Conservation (phyloP, 2,888 invertebrate genomes). For the Rapana venosa region DNA sequence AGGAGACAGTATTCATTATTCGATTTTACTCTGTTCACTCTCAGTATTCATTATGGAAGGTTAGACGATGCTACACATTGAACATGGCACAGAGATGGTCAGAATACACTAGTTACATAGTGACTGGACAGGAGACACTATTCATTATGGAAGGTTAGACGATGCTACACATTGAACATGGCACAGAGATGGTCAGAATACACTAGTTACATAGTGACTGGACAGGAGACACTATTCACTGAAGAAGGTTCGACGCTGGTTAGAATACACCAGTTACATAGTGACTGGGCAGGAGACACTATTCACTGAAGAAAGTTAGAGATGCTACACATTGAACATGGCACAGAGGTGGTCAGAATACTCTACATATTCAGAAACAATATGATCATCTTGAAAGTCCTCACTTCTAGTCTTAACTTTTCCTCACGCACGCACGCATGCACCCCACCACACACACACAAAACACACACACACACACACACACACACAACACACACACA, state of each 20-base stretch:
- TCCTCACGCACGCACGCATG: background rate
- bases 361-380: background rate
- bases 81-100: background rate
- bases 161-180: background rate
- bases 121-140: background rate
- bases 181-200: background rate
- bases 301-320: background rate
- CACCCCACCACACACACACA: conserved; percentile 40
- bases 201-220: background rate
- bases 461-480: background rate
- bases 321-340: background rate
- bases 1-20: too few species aligned
- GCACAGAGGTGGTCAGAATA: background rate
- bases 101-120: background rate
- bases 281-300: background rate
- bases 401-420: too few species aligned
- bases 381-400: too few species aligned
- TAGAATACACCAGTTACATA: background rate
- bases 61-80: too few species aligned
- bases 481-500: background rate
- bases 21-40: too few species aligned
- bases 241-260: background rate
- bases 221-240: background rate
- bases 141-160: too few species aligned
- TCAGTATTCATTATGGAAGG: too few species aligned